Evolutionary conservation across 2,888 invertebrate genomes (phyloP), one percentile per base, ranked within the genome.

Genomic region (Epirrhoe alternata): DNA sequence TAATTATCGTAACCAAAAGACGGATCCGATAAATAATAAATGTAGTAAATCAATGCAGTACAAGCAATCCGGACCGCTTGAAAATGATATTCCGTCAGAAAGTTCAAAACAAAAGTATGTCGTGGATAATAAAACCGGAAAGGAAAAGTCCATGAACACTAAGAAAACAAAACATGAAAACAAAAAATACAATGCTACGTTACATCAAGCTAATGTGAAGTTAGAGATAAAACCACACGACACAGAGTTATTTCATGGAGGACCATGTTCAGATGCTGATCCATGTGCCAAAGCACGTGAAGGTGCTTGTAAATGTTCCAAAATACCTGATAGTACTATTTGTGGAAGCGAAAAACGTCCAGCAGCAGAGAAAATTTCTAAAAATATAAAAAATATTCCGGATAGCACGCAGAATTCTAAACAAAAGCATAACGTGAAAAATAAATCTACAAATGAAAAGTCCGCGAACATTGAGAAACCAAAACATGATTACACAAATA

Each of bases 241-340:
- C 35, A n/a, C 30, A 49, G 2, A 8, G 35, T 17, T 54, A 14
- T 61, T 49, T 8, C 35, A 54, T 12, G 53, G 47, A 52, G 53
- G 53, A 12, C 47, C 33, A 12, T 61, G 61, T 54, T 47, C 54
- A 17, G 30, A 42, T 8, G 6, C 33, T 16, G 0, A 47, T 31
- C 31, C 4, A 12, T 61, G 53, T 54, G 45, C 53, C n/a, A 54
- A n/a, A 49, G 17, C 17, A 42, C 30, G 4, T 7, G 16, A 54
- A 42, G 52, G 60, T 31, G 51, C 51, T 30, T 59, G 54, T n/a
- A 38, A 24, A 12, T 61, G 53, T 54, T 53, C 53, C n/a, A 54
- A n/a, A 49, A 16, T 12, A 42, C 30, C 1, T 7, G 16, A 54
- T 31, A 52, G 60, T 31, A 42, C 51, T 30, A 42, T 24, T n/a